Evolutionary conservation across 2,797 vertebrate species (phyloP), one percentile per base, ranked within the genome.

Genomic region (Cygnus olor): DNA sequence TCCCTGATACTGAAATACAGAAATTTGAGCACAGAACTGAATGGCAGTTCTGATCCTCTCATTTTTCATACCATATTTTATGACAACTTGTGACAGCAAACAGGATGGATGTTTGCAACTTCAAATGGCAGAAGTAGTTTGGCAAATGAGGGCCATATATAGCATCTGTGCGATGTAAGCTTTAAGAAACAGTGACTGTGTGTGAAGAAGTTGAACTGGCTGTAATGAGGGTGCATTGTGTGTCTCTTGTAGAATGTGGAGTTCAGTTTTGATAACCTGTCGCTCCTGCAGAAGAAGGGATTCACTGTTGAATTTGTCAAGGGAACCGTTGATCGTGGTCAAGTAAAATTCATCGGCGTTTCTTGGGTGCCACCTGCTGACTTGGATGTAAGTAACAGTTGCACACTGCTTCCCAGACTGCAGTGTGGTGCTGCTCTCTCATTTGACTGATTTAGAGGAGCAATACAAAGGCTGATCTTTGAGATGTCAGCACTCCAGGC

Each of bases 321-420:
- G 91, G 99, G 98, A 49, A 91, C 14, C 0, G 92, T 99, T 71
- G 98, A 99, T 18, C 82, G 98, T 0, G 98, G 99, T 9, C 97
- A 97, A 60, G 97, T 90, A 30, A 97, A 97, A 73, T 44, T 97
- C 90, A 96, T 99, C 97, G 96, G 74, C 20, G 92, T 99, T 92
- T 98, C 98, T 6, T 99, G 99, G 99, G 96, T 94, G 32, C 99
- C 99, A 1, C 97, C 96, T 76, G 96, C 93, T 19, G 98, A 98
- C 74, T 98, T 98, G 30, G 95, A 97, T 15, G 99, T 99, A 93
- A 89, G 98, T 97, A 68, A 73, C 80, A 68, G 45, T 5, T 11
- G 36, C 56, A 0, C 3, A 4, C 3, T 5, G 34, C 60, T 63
- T 38, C 47, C 34, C 4, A 7, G 27, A 10, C 36, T 12, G 22